Evolutionary conservation across 2,113 vertebrate species (phyloP).

Genomic region (Myotis lucifugus): DNA sequence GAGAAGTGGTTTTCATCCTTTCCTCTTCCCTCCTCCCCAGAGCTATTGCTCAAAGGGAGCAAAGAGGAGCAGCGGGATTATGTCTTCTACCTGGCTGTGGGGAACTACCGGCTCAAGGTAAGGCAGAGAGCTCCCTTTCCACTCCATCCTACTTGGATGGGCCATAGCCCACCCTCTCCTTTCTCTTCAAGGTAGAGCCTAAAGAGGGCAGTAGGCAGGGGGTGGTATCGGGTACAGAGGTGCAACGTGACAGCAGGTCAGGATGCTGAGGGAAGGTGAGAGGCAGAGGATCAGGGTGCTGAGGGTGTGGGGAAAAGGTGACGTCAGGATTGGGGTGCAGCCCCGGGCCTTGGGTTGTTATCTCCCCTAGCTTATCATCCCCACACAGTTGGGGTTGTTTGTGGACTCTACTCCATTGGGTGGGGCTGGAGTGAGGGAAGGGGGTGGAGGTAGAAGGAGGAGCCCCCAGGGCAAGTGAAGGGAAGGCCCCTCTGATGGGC

Average conservation of each 20-base stretch:
- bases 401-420: constrained; percentile 76
- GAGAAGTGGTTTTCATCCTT: neutral
- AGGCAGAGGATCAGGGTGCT: neutral
- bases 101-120: constrained; percentile 94
- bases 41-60: constrained; percentile 88
- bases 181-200: neutral
- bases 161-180: neutral
- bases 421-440: neutral
- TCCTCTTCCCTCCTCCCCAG: constrained; percentile 71
- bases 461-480: neutral
- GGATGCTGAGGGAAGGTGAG: neutral
- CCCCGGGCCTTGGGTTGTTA: constrained; percentile 60
- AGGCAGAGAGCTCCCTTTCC: neutral
- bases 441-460: neutral
- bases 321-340: constrained; percentile 61
- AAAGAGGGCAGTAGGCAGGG: neutral
- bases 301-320: constrained; percentile 62
- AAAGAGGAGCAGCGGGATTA: constrained; percentile 94
- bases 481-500: neutral
- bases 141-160: fast-evolving
- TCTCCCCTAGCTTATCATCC: constrained; percentile 72
- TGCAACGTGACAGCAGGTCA: neutral
- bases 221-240: neutral
- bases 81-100: constrained; percentile 92
- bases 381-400: constrained; percentile 60